A percentile compares a stretch with the other conserved stretches of the same genome.
phyloP scores from a whole-genome alignment of 2,888 invertebrate species.

The Eurois occulta region DNA sequence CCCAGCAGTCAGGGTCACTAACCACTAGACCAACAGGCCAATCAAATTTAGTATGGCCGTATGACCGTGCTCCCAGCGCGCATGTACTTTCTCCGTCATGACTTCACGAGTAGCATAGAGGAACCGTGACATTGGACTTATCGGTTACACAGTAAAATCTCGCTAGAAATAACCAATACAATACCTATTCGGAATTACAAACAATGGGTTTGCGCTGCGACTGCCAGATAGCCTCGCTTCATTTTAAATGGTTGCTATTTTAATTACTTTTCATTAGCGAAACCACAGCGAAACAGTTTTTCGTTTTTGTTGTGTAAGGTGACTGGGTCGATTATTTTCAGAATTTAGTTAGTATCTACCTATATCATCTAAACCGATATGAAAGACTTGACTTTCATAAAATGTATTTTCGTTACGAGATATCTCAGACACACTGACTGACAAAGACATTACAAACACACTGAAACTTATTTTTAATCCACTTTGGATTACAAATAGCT shows the following conservation, averaged over 20 bases:
- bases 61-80: conserved; percentile 43
- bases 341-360: background rate
- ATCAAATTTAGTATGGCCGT: no score
- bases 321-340: background rate
- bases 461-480: background rate
- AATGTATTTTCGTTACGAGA: background rate
- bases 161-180: conserved; percentile 60
- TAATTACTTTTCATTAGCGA: conserved; percentile 15
- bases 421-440: background rate
- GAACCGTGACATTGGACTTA: conserved; percentile 75
- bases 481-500: conserved; percentile 3
- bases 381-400: background rate
- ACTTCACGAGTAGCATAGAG: conserved; percentile 64
- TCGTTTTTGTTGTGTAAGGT: conserved; percentile 21
- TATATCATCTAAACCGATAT: background rate
- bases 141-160: conserved; percentile 63
- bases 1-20: no score
- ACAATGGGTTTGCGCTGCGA: conserved; percentile 56
- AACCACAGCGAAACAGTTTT: background rate
- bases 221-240: conserved; percentile 50
- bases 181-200: conserved; percentile 60
- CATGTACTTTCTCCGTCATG: conserved; percentile 76
- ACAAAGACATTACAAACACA: background rate
- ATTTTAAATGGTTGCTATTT: conserved; percentile 42
- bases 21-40: no score